A percentile compares a stretch with the other conserved stretches of the same genome.
Evolutionary conservation across 2,797 vertebrate genomes (phyloP).

Genomic region (Scarus forsteni): DNA sequence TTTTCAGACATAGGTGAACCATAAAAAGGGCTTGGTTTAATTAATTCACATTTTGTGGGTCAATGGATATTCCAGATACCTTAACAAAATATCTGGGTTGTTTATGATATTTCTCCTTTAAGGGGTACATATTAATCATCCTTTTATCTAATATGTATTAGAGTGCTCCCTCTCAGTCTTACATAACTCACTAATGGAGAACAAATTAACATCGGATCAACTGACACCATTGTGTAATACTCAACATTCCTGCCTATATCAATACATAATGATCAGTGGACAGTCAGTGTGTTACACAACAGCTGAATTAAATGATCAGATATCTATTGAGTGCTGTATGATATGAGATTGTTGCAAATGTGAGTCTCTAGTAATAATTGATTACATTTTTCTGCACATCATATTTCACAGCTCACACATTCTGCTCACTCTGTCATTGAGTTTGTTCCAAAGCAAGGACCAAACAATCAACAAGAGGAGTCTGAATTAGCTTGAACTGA

Average conservation of each 20-base stretch:
- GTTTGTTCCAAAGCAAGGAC: too few species aligned
- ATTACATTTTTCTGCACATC: background rate
- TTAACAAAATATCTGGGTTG: too few species aligned
- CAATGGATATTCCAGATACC: too few species aligned
- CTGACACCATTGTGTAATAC: conserved; percentile 59
- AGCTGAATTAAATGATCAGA: conserved; percentile 25
- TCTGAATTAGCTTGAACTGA: too few species aligned
- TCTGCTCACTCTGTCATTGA: conserved; percentile 32
- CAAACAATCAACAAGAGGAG: too few species aligned
- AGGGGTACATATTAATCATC: background rate
- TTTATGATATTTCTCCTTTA: too few species aligned
- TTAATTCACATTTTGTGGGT: too few species aligned
- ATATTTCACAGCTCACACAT: background rate
- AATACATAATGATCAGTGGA: conserved; percentile 45
- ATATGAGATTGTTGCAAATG: conserved; percentile 13
- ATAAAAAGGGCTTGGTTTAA: too few species aligned
- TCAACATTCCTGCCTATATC: conserved; percentile 46
- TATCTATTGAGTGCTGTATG: conserved; percentile 7
- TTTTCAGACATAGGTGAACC: too few species aligned
- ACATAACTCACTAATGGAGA: conserved; percentile 52
- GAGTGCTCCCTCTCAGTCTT: conserved; percentile 16
- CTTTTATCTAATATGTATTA: background rate
- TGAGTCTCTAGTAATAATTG: too few species aligned
- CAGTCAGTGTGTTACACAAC: conserved; percentile 44
- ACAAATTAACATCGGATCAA: conserved; percentile 55